Conservation (phyloP, 1,140 invertebrate species). For the Anadara kagoshimensis region DNA sequence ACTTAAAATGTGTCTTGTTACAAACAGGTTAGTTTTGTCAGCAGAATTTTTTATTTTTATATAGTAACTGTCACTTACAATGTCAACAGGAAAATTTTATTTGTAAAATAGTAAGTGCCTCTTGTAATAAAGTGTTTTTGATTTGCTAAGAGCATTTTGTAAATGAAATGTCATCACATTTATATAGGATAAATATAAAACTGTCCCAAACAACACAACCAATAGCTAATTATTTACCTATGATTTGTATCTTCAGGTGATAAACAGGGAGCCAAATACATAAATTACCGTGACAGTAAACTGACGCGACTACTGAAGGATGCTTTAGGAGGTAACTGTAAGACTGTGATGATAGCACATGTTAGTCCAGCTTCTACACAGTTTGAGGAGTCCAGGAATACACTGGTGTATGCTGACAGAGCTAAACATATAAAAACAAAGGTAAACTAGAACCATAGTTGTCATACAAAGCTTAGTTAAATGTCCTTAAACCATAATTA, state of each 20-base stretch:
- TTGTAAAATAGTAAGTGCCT: too few species aligned
- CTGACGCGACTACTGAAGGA: conserved; percentile 95
- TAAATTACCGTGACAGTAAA: conserved; percentile 97
- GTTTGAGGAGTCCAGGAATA: conserved; percentile 94
- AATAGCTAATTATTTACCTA: too few species aligned
- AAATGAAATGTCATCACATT: too few species aligned
- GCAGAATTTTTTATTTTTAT: neutral
- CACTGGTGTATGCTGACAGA: conserved; percentile 93
- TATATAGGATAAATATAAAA: too few species aligned
- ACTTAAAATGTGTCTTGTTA: neutral
- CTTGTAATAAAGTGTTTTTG: too few species aligned
- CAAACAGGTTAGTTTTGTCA: neutral
- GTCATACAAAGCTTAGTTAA: too few species aligned
- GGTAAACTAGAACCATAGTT: conserved; percentile 67
- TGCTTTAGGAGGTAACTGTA: conserved; percentile 92
- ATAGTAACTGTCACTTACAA: too few species aligned
- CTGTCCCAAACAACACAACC: too few species aligned
- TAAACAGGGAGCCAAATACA: conserved; percentile 84
- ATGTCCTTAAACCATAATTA: too few species aligned
- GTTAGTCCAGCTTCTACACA: conserved; percentile 86
- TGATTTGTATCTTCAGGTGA: conserved; percentile 73
- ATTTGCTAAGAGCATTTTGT: too few species aligned
- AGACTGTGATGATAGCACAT: conserved; percentile 98
- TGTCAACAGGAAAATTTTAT: too few species aligned
- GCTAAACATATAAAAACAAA: conserved; percentile 91